phyloP scores from a whole-genome alignment of 2,113 vertebrate genomes.

The Thalassoma bifasciatum region DNA sequence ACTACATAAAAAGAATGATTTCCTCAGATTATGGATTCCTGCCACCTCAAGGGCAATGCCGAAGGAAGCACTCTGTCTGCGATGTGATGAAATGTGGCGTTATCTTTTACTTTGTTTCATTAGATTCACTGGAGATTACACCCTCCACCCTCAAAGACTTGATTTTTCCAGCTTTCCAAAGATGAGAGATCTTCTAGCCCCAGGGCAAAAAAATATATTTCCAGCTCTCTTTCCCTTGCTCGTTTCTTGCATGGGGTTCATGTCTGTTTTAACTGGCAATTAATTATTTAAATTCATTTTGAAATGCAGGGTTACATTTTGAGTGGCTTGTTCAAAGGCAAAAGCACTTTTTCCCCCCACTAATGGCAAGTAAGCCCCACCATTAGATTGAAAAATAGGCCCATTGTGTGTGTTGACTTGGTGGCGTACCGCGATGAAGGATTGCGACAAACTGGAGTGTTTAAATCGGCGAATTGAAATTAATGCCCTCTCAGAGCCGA shows the following conservation, averaged over 20 bases:
- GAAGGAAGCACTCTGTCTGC: slow-evolving; percentile 73
- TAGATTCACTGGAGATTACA: slow-evolving; percentile 83
- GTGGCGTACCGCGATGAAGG: slow-evolving; percentile 87
- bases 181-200: slow-evolving; percentile 81
- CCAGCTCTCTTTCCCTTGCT: slow-evolving; percentile 51
- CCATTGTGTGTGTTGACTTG: slow-evolving; percentile 84
- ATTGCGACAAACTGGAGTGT: slow-evolving; percentile 95
- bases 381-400: slow-evolving; percentile 87
- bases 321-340: slow-evolving; percentile 80
- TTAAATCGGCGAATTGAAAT: slow-evolving; percentile 98
- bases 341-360: slow-evolving; percentile 61
- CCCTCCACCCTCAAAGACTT: slow-evolving; percentile 77
- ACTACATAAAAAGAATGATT: slow-evolving; percentile 78
- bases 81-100: slow-evolving; percentile 80
- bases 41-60: slow-evolving; percentile 78
- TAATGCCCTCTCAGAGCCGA: slow-evolving; percentile 93
- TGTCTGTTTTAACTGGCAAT: slow-evolving; percentile 78
- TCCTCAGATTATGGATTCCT: slow-evolving; percentile 80
- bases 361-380: slow-evolving; percentile 79
- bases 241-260: slow-evolving; percentile 64
- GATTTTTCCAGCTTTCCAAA: slow-evolving; percentile 70
- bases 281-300: slow-evolving; percentile 85
- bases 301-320: slow-evolving; percentile 79
- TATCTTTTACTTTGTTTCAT: slow-evolving; percentile 86
- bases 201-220: slow-evolving; percentile 75